Evolutionary conservation across 2,113 vertebrate genomes (phyloP).

Genomic region (Halcyon senegalensis): DNA sequence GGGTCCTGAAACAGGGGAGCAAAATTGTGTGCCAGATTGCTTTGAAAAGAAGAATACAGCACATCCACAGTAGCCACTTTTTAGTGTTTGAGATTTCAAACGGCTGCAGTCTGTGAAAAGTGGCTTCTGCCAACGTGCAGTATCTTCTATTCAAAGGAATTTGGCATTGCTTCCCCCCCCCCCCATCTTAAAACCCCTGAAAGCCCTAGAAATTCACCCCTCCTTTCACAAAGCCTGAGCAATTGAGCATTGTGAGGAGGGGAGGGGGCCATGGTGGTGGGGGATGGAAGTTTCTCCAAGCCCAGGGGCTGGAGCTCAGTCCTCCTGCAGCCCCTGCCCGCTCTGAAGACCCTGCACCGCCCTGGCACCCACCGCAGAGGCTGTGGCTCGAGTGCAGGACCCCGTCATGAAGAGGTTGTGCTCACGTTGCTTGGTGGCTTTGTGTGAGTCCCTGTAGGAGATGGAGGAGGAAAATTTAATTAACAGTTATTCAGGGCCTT

Average conservation of each 20-base stretch:
- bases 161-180: not conserved
- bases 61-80: slow-evolving; percentile 62
- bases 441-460: not conserved
- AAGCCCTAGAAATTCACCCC: slow-evolving; percentile 38
- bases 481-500: not conserved
- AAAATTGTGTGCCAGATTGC: slow-evolving; percentile 58
- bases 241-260: not conserved
- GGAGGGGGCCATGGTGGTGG: not conserved
- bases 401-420: rapidly evolving
- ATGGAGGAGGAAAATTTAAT: not conserved
- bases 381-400: not conserved
- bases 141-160: slow-evolving; percentile 59
- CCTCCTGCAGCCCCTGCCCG: not conserved
- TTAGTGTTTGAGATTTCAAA: slow-evolving; percentile 67
- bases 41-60: slow-evolving; percentile 67
- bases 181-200: not conserved
- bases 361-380: rapidly evolving
- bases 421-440: not conserved
- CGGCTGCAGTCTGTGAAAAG: slow-evolving; percentile 47
- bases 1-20: slow-evolving; percentile 52
- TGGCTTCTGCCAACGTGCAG: slow-evolving; percentile 62
- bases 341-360: not conserved
- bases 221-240: slow-evolving; percentile 20
- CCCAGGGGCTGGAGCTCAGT: not conserved
- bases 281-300: not conserved